Evolutionary conservation across 2,797 vertebrate genomes (phyloP).

Genomic region (Syngnathus rostellatus): DNA sequence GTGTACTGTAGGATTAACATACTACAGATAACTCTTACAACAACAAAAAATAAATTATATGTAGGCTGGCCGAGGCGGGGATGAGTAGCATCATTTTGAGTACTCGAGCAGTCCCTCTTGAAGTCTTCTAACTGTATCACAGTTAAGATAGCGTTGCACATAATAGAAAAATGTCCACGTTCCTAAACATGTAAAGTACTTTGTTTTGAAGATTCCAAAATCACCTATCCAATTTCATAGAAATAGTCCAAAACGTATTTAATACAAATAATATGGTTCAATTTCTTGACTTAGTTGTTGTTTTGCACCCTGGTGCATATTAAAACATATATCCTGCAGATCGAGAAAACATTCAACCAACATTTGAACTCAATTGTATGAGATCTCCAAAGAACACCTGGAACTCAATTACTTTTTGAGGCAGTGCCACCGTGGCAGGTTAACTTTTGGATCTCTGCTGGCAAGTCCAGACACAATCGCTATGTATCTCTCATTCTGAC

Average conservation of each 20-base stretch:
- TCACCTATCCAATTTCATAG: no score
- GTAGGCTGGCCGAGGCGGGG: neutral
- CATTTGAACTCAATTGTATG: neutral
- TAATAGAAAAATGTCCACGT: no score
- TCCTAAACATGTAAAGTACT: no score
- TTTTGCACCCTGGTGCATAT: neutral
- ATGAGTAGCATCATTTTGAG: neutral
- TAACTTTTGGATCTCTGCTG: slow-evolving; percentile 32
- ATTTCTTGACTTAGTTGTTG: neutral
- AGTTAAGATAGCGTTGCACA: neutral
- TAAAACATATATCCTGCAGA: neutral
- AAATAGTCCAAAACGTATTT: no score
- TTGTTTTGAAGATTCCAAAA: no score
- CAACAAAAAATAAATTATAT: neutral
- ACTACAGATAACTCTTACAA: neutral
- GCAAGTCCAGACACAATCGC: neutral
- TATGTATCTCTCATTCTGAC: slow-evolving; percentile 8
- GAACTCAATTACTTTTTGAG: slow-evolving; percentile 22
- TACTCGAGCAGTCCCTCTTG: neutral
- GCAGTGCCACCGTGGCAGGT: slow-evolving; percentile 17
- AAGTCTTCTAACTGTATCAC: neutral
- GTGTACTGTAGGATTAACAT: neutral
- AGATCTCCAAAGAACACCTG: slow-evolving; percentile 29
- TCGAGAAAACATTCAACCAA: neutral
- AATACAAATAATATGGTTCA: no score